Conservation (phyloP, 2,888 invertebrate genomes). For the Selenia dentaria region DNA sequence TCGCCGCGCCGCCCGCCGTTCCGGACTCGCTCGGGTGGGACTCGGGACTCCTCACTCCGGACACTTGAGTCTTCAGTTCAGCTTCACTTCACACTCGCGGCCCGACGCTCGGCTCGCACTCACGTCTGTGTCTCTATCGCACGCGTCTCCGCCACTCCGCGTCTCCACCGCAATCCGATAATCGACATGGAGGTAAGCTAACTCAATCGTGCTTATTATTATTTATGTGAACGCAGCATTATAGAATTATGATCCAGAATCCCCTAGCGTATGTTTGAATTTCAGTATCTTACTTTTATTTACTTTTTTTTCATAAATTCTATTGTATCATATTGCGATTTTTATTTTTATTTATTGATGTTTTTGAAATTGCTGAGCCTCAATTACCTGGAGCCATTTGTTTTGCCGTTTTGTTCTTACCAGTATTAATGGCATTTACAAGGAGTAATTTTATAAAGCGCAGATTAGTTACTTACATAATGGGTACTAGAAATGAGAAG, state of each 20-base stretch:
- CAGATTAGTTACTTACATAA: slow-evolving; percentile 49
- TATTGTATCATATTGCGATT: too few species aligned
- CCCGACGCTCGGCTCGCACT: slow-evolving; percentile 26
- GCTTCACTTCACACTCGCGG: slow-evolving; percentile 35
- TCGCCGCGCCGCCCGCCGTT: slow-evolving; percentile 16
- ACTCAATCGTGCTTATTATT: background rate
- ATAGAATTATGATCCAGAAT: too few species aligned
- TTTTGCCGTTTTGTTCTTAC: too few species aligned
- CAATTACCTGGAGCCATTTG: too few species aligned
- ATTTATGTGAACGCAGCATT: too few species aligned
- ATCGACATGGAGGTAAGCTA: slow-evolving; percentile 51
- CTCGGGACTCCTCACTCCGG: background rate
- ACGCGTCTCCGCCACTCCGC: slow-evolving; percentile 3
- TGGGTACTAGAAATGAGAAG: slow-evolving; percentile 30
- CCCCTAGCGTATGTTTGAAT: too few species aligned
- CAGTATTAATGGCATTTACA: too few species aligned
- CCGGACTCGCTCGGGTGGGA: too few species aligned
- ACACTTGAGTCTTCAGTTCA: background rate
- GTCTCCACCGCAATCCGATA: slow-evolving; percentile 15
- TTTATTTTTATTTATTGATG: background rate
- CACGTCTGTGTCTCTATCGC: slow-evolving; percentile 21
- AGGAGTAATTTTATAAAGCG: background rate
- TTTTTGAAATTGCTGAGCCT: too few species aligned
- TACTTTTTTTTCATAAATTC: too few species aligned
- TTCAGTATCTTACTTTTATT: too few species aligned